Conservation (phyloP, 2,113 vertebrate species). For the Chamaetylas fuelleborni region DNA sequence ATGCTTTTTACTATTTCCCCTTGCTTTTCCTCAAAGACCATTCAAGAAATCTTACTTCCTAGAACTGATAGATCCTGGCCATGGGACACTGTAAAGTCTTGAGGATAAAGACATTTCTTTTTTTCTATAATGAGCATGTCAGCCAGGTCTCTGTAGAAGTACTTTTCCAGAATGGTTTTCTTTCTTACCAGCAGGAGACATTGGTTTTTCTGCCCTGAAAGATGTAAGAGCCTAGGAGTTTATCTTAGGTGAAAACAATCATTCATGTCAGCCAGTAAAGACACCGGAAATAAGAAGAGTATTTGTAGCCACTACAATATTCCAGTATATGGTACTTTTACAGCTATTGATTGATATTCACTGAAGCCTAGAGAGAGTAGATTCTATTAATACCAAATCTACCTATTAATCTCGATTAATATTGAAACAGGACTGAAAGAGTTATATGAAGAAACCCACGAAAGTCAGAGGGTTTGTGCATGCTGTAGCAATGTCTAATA, state of each 20-base stretch:
- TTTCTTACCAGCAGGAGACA: not conserved
- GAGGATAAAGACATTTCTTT: not conserved
- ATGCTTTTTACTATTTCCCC: not conserved
- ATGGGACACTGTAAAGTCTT: not conserved
- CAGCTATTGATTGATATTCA: slow-evolving; percentile 25
- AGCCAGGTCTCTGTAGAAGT: not conserved
- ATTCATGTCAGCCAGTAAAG: not conserved
- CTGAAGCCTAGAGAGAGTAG: not conserved
- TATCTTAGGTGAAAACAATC: slow-evolving; percentile 3
- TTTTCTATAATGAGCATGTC: not conserved
- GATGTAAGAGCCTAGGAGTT: not conserved
- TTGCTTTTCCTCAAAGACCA: not conserved
- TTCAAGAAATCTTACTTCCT: not conserved
- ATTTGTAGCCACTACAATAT: not conserved
- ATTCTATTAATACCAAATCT: slow-evolving; percentile 36
- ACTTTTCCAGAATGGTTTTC: not conserved
- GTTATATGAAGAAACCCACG: not conserved
- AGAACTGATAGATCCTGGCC: not conserved
- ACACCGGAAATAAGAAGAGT: not conserved
- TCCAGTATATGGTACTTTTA: not conserved
- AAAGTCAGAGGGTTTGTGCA: not conserved
- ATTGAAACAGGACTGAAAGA: not conserved
- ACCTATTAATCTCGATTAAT: slow-evolving; percentile 41
- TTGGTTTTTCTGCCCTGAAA: not conserved
- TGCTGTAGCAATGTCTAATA: not conserved